Conservation (phyloP, 2,113 vertebrate genomes). For the Pollimyrus isidori region DNA sequence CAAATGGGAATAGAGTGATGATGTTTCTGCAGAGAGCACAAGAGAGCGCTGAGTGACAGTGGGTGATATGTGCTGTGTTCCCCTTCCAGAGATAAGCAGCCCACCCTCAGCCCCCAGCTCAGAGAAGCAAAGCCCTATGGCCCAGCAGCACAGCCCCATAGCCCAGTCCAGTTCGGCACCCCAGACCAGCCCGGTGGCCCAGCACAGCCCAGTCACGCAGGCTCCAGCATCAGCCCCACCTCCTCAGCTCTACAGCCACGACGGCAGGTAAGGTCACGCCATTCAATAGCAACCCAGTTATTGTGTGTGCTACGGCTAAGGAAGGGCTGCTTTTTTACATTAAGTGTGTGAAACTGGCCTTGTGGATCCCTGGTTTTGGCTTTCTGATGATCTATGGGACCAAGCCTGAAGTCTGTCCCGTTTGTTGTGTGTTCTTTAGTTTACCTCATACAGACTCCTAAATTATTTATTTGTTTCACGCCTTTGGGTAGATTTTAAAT, state of each 20-base stretch:
- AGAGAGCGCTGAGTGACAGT: background rate
- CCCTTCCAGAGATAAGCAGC: conserved; percentile 74
- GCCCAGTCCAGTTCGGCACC: conserved; percentile 60
- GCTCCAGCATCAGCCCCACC: conserved; percentile 64
- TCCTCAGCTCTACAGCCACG: conserved; percentile 78
- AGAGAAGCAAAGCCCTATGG: conserved; percentile 90
- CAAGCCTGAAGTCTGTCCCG: background rate
- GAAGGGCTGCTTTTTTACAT: background rate
- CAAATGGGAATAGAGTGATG: background rate
- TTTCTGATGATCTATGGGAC: background rate
- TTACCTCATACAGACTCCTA: conserved; percentile 46
- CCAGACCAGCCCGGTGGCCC: conserved; percentile 57
- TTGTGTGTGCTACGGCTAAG: background rate
- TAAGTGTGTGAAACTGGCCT: background rate
- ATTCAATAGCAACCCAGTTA: background rate
- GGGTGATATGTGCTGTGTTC: background rate
- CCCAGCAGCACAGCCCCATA: conserved; percentile 78
- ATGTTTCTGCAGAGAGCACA: background rate
- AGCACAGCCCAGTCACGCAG: conserved; percentile 61
- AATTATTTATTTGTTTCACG: conserved; percentile 50
- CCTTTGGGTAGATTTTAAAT: conserved; percentile 47
- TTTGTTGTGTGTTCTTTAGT: conserved; percentile 43
- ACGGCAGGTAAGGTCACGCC: conserved; percentile 72
- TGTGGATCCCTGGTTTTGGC: background rate
- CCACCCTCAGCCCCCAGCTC: conserved; percentile 83